phyloP scores from a whole-genome alignment of 2,888 invertebrate species.

The Ryuthela nishihirai region DNA sequence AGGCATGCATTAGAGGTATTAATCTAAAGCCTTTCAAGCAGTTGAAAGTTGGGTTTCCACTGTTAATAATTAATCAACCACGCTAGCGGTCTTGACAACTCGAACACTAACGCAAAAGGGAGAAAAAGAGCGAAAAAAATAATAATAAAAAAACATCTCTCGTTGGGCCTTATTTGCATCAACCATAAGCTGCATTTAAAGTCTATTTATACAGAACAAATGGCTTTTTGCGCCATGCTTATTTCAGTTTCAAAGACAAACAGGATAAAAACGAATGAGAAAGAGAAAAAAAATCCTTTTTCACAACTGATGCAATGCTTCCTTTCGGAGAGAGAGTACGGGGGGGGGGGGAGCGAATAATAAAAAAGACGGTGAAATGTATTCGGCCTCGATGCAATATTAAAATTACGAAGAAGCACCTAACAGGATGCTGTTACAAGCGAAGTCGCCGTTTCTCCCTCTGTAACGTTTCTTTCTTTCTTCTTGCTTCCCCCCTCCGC shows the following conservation, averaged over 20 bases:
- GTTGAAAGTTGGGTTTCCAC: too few species aligned
- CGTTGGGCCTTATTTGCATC: conserved; percentile 33
- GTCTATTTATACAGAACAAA: conserved; percentile 38
- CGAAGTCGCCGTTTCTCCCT: conserved; percentile 29
- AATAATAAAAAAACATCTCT: conserved; percentile 20
- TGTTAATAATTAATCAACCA: too few species aligned
- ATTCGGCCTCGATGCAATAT: conserved; percentile 37
- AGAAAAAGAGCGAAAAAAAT: background rate
- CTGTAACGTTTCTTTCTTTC: conserved; percentile 25
- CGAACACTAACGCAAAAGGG: background rate
- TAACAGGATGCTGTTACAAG: conserved; percentile 38
- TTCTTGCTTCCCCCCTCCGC: conserved; percentile 12
- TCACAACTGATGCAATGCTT: background rate
- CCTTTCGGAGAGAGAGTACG: background rate
- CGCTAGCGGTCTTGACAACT: too few species aligned
- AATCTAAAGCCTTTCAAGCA: too few species aligned
- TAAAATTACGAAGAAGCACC: conserved; percentile 38
- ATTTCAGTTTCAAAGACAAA: conserved; percentile 27
- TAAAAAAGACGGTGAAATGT: conserved; percentile 9
- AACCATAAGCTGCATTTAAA: conserved; percentile 38
- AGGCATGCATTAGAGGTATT: too few species aligned
- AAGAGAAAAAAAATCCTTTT: background rate
- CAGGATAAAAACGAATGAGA: conserved; percentile 32
- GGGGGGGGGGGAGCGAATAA: background rate
- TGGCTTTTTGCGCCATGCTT: conserved; percentile 35